A percentile compares a stretch with the other conserved stretches of the same genome.
Evolutionary conservation across 2,113 vertebrate genomes (phyloP).

Genomic region (Cinclus cinclus): DNA sequence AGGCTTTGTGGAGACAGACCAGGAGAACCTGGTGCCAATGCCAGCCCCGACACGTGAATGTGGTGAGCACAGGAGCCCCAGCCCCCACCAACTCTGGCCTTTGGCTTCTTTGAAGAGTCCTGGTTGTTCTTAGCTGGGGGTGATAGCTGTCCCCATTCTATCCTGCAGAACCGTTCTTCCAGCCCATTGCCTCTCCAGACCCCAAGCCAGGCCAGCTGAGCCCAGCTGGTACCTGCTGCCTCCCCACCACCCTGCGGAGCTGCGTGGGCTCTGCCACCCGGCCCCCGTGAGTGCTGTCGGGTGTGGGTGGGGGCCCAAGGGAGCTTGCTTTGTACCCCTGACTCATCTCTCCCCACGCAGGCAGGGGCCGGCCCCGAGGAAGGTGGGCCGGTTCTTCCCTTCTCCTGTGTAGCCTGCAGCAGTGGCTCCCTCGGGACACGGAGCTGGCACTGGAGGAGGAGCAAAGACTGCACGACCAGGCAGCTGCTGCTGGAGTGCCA

Average conservation of each 20-base stretch:
- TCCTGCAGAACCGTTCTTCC: conserved; percentile 62
- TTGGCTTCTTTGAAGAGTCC: neutral
- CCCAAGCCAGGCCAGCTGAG: conserved; percentile 40
- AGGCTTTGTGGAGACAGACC: conserved; percentile 35
- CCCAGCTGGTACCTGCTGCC: conserved; percentile 26
- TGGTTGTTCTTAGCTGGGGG: neutral
- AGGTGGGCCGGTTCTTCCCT: conserved; percentile 48
- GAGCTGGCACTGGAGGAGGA: neutral
- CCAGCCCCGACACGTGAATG: fast-evolving
- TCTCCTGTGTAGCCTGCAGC: neutral
- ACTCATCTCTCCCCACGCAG: conserved; percentile 35
- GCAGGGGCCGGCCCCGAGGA: neutral
- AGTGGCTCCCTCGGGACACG: fast-evolving
- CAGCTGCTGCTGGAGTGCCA: neutral
- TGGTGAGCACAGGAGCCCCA: neutral
- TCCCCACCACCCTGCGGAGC: conserved; percentile 61
- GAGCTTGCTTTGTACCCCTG: neutral
- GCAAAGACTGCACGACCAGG: neutral
- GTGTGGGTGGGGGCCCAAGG: neutral
- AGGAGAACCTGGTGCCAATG: neutral
- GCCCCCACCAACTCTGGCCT: neutral
- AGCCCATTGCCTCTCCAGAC: conserved; percentile 73
- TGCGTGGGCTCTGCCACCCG: neutral
- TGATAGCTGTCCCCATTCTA: fast-evolving
- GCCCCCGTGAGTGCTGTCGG: conserved; percentile 62